A percentile compares a stretch with the other conserved stretches of the same genome.
phyloP scores from a whole-genome alignment of 2,113 vertebrate genomes.

The Phodopus roborovskii region DNA sequence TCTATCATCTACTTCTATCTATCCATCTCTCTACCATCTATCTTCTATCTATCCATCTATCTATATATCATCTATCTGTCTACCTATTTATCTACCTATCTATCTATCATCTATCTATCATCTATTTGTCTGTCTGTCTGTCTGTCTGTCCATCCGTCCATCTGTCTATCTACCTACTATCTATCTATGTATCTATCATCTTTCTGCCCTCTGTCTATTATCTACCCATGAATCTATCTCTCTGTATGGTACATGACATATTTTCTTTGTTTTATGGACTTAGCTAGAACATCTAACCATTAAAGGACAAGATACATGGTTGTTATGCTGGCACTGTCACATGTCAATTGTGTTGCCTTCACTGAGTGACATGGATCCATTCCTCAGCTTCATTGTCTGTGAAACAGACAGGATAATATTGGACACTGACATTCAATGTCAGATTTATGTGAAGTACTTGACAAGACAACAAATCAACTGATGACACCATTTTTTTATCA shows the following conservation, averaged over 20 bases:
- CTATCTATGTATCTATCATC: background rate
- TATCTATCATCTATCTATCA: background rate
- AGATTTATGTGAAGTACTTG: background rate
- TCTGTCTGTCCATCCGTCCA: background rate
- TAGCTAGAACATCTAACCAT: background rate
- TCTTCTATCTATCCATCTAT: background rate
- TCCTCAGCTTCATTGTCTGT: background rate
- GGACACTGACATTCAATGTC: rapidly evolving
- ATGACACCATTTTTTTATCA: too few relatives aligned
- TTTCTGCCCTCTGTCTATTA: background rate
- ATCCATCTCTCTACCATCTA: background rate
- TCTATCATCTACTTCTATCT: background rate
- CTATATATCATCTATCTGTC: background rate
- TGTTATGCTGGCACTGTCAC: background rate
- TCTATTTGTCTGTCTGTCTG: background rate
- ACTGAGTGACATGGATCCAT: rapidly evolving
- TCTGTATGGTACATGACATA: background rate
- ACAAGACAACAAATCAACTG: background rate
- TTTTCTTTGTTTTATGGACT: background rate
- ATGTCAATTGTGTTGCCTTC: background rate
- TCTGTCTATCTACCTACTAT: background rate
- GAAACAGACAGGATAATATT: background rate
- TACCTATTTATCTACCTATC: background rate
- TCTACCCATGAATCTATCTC: background rate
- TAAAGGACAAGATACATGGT: background rate